Percentiles rank a stretch among this genome's conserved stretches.
Evolutionary conservation across 2,113 vertebrate species (phyloP).

Genomic region (Penelope pileata): DNA sequence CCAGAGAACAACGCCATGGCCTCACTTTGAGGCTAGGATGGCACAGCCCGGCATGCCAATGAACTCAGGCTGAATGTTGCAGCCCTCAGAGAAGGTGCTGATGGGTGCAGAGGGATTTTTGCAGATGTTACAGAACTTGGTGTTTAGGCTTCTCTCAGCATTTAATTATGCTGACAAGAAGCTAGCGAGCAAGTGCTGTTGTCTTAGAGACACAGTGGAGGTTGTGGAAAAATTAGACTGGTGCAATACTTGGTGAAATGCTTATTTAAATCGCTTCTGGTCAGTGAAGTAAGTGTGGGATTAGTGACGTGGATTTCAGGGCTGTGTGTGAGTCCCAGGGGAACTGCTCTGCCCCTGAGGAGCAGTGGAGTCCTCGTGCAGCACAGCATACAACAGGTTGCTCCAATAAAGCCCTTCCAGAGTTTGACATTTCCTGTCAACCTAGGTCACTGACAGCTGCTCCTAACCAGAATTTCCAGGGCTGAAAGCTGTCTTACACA

Average conservation of each 20-base stretch:
- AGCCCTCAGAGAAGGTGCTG: neutral
- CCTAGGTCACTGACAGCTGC: neutral
- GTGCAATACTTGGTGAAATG: neutral
- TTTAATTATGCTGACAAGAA: neutral
- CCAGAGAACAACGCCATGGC: neutral
- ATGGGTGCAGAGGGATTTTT: neutral
- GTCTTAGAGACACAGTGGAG: neutral
- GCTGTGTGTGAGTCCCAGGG: fast-evolving
- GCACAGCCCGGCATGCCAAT: neutral
- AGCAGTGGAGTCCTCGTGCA: neutral
- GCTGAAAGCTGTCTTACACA: neutral
- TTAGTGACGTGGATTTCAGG: neutral
- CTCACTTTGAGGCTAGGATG: constrained; percentile 12
- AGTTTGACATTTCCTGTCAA: too few species aligned
- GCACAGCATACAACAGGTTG: fast-evolving
- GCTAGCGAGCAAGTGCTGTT: neutral
- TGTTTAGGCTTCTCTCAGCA: neutral
- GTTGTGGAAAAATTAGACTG: neutral
- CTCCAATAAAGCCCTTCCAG: neutral
- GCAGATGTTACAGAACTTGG: neutral
- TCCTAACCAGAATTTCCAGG: neutral
- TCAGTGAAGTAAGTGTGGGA: fast-evolving
- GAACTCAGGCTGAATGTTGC: neutral
- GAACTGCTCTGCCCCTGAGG: neutral
- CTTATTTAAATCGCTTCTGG: neutral